Evolutionary conservation across 2,888 invertebrate genomes (phyloP).

Genomic region (Chymomyza amoena): DNA sequence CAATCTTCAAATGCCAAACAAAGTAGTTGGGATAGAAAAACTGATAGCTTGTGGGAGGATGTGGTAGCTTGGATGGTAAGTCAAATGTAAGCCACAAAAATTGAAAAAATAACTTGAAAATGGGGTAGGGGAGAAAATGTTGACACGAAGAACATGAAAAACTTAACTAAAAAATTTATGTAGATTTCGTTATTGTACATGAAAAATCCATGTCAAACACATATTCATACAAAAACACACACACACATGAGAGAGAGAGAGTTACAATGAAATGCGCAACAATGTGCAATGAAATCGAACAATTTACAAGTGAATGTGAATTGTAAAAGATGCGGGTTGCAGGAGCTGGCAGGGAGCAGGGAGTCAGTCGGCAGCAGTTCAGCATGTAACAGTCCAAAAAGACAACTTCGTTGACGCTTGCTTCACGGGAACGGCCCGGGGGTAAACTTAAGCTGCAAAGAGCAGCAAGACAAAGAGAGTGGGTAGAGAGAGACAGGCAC

Average conservation of each 20-base stretch:
- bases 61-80: constrained; percentile 23
- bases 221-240: constrained; percentile 12
- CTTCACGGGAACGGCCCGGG: constrained; percentile 51
- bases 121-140: constrained; percentile 56
- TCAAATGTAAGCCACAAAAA: constrained; percentile 46
- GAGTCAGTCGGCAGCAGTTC: constrained; percentile 10
- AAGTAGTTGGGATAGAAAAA: background rate
- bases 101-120: constrained; percentile 27
- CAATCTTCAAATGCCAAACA: constrained; percentile 7
- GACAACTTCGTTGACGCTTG: constrained; percentile 70
- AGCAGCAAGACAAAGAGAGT: background rate
- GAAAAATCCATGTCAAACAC: constrained; percentile 59
- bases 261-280: constrained; percentile 53
- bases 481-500: background rate
- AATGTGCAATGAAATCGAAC: constrained; percentile 71
- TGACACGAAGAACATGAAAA: constrained; percentile 66
- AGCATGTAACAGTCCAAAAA: constrained; percentile 64
- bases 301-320: constrained; percentile 55
- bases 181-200: constrained; percentile 73
- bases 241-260: constrained; percentile 3
- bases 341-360: constrained; percentile 10
- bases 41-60: background rate
- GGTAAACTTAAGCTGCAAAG: background rate
- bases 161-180: constrained; percentile 69
- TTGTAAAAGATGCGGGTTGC: constrained; percentile 21